A percentile compares a stretch with the other conserved stretches of the same genome.
These are phyloP conservation scores for Vollenhovia emeryi DNA, from an alignment of 1,140 invertebrate species.

Conservation along the genomic window DNA sequence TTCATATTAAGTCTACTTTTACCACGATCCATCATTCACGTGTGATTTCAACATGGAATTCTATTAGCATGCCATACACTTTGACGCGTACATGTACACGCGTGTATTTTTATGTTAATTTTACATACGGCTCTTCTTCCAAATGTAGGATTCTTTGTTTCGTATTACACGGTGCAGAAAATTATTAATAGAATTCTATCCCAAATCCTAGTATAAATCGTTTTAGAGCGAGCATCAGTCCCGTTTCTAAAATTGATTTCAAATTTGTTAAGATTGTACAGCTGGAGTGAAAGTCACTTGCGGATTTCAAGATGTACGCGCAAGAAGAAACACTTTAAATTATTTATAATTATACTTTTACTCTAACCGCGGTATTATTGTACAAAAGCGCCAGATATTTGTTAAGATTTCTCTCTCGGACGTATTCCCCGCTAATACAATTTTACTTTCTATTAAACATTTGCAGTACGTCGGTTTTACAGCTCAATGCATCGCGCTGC, in stretches of 20 bases:
- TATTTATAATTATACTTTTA: slow-evolving; percentile 20
- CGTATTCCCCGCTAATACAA: background rate
- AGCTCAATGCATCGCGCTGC: background rate
- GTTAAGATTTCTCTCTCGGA: slow-evolving; percentile 15
- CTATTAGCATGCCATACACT: background rate
- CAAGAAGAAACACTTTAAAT: slow-evolving; percentile 22
- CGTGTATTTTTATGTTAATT: background rate
- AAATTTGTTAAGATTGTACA: background rate
- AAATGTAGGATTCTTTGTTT: background rate
- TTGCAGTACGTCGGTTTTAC: background rate
- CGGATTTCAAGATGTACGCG: background rate
- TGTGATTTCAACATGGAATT: background rate
- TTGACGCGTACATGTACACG: background rate
- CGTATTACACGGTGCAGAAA: background rate
- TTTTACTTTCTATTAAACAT: slow-evolving; percentile 26
- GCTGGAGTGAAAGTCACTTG: slow-evolving; percentile 18
- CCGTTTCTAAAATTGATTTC: background rate
- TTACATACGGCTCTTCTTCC: background rate
- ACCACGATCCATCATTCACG: background rate
- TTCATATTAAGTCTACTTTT: no score
- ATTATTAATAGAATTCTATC: background rate
- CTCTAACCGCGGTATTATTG: slow-evolving; percentile 1
- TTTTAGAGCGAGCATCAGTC: background rate
- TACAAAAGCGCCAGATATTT: background rate
- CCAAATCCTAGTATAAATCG: background rate